These are phyloP conservation scores for Hemibagrus wyckioides DNA, from an alignment of 2,113 vertebrate species.

Conservation along the genomic window DNA sequence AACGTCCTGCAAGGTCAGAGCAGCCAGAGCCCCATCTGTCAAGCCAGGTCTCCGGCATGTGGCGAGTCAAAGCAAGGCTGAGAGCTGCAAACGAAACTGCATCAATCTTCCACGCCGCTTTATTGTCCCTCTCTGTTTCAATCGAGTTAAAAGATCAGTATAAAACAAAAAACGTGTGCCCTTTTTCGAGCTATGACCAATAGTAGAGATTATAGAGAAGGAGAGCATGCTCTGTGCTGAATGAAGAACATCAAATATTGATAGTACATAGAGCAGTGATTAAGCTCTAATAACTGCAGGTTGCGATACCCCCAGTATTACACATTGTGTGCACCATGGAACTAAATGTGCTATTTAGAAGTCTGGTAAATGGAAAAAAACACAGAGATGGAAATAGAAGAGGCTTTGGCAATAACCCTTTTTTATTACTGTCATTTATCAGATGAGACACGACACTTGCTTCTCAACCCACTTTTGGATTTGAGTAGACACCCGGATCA, in stretches of 20 bases:
- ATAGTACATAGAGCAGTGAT: constrained; percentile 23
- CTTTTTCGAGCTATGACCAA: constrained; percentile 18
- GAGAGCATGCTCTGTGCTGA: not conserved
- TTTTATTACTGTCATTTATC: constrained; percentile 66
- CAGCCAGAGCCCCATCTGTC: constrained; percentile 49
- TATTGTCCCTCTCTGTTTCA: constrained; percentile 15
- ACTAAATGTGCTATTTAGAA: constrained; percentile 40
- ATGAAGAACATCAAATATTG: constrained; percentile 42
- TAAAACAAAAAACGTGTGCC: constrained; percentile 4
- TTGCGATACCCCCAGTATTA: constrained; percentile 19
- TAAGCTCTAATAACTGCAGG: constrained; percentile 31
- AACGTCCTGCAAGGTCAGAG: constrained; percentile 47
- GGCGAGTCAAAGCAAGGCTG: constrained; percentile 27
- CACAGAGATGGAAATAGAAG: constrained; percentile 35
- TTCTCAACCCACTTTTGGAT: not conserved
- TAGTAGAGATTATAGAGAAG: constrained; percentile 15
- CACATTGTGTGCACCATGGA: not conserved
- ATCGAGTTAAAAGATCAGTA: not conserved
- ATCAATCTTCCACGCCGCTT: constrained; percentile 56
- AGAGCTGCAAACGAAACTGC: constrained; percentile 44
- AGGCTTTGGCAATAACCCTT: constrained; percentile 52
- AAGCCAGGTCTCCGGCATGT: constrained; percentile 17
- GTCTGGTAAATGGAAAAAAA: constrained; percentile 34
- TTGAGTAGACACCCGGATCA: not conserved
- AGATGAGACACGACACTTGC: constrained; percentile 36